Conservation (phyloP, 2,113 vertebrate genomes). For the Peucedramus taeniatus region DNA sequence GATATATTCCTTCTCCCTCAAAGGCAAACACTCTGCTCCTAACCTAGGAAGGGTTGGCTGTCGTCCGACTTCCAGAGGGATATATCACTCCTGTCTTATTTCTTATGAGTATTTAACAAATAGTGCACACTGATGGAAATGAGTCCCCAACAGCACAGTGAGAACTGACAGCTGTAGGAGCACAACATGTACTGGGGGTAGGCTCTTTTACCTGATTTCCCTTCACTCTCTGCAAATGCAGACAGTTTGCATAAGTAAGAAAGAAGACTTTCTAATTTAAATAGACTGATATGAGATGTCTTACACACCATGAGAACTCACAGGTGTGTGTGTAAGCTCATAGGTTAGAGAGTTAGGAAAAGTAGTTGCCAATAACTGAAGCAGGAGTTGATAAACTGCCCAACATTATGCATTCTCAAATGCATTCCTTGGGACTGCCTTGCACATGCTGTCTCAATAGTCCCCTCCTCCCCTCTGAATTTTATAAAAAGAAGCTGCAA, state of each 20-base stretch:
- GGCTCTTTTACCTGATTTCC: background rate
- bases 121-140: background rate
- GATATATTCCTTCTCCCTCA: background rate
- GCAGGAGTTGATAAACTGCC: background rate
- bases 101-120: background rate
- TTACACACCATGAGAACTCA: background rate
- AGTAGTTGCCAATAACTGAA: background rate
- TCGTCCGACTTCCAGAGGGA: background rate
- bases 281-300: background rate
- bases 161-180: background rate
- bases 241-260: background rate
- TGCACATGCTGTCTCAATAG: background rate
- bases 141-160: background rate
- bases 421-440: constrained; percentile 1
- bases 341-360: background rate
- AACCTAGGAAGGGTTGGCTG: background rate
- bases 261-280: background rate
- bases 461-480: background rate
- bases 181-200: background rate
- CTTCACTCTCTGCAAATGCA: background rate
- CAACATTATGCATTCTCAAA: background rate
- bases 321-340: no score
- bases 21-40: background rate
- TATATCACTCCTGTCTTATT: background rate
- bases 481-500: constrained; percentile 48